phyloP scores from a whole-genome alignment of 2,888 invertebrate species.

The Pollenia labialis region DNA sequence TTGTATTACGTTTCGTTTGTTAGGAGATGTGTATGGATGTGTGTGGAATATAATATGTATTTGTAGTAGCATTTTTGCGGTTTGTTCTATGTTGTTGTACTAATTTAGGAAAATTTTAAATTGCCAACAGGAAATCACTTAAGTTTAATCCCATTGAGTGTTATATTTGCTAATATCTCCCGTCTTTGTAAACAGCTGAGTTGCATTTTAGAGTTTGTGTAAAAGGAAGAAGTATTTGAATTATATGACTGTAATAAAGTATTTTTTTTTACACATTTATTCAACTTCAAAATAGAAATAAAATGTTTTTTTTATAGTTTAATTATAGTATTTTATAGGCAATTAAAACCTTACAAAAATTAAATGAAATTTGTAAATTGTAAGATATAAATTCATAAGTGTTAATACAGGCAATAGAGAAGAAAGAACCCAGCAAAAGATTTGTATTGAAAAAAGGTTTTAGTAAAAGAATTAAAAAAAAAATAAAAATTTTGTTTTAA shows the following conservation, averaged over 20 bases:
- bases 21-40: constrained; percentile 9
- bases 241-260: constrained; percentile 39
- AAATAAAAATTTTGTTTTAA: too few relatives aligned
- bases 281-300: neutral
- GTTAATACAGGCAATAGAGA: neutral
- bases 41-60: constrained; percentile 16
- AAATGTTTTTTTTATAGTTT: constrained; percentile 23
- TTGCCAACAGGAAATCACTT: constrained; percentile 74
- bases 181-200: constrained; percentile 6
- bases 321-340: constrained; percentile 57
- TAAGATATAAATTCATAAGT: neutral
- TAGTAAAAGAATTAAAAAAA: too few relatives aligned
- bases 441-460: neutral
- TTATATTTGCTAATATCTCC: constrained; percentile 58
- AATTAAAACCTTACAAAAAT: constrained; percentile 34
- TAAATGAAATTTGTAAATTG: constrained; percentile 5
- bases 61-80: constrained; percentile 45
- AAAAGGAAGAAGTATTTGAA: neutral
- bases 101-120: constrained; percentile 73
- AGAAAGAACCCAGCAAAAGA: neutral
- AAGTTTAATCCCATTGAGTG: constrained; percentile 73
- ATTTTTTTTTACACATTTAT: constrained; percentile 4
- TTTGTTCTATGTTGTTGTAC: constrained; percentile 70
- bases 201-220: constrained; percentile 4
- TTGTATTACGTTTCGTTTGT: constrained; percentile 36